phyloP scores from a whole-genome alignment of 2,888 invertebrate genomes.

The Chelonus formosanus region DNA sequence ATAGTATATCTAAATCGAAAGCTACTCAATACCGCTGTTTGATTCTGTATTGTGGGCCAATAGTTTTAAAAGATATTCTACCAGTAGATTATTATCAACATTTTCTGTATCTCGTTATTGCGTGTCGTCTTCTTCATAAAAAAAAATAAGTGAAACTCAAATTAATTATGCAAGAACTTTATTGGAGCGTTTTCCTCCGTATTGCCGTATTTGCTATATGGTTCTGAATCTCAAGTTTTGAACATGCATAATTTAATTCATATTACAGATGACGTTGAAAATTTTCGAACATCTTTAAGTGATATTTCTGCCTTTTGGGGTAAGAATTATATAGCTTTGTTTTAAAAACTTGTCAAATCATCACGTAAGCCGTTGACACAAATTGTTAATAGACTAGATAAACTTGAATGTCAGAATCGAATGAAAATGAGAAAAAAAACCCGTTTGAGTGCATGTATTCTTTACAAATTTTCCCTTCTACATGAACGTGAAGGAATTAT shows the following conservation, averaged over 20 bases:
- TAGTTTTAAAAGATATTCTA: slow-evolving; percentile 25
- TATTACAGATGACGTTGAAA: slow-evolving; percentile 32
- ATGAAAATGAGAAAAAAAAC: too few relatives aligned
- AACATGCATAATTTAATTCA: slow-evolving; percentile 36
- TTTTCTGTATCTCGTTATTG: slow-evolving; percentile 22
- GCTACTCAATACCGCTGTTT: slow-evolving; percentile 41
- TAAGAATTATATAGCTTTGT: slow-evolving; percentile 30
- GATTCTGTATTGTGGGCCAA: slow-evolving; percentile 29
- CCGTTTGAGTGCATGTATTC: too few relatives aligned
- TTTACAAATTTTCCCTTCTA: too few relatives aligned
- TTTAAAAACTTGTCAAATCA: slow-evolving; percentile 31
- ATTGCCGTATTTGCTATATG: slow-evolving; percentile 6
- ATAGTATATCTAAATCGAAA: too few relatives aligned
- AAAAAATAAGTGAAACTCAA: slow-evolving; percentile 12
- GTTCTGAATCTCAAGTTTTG: slow-evolving; percentile 8
- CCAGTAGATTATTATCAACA: slow-evolving; percentile 17
- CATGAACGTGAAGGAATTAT: too few relatives aligned
- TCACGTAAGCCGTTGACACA: slow-evolving; percentile 27
- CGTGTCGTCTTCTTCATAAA: slow-evolving; percentile 20
- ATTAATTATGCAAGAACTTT: slow-evolving; percentile 1
- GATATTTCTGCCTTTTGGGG: slow-evolving; percentile 36
- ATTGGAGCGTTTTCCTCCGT: neutral
- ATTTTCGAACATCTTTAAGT: slow-evolving; percentile 25
- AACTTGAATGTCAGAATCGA: slow-evolving; percentile 10
- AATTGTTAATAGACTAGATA: slow-evolving; percentile 29